A percentile compares a stretch with the other conserved stretches of the same genome.
These are phyloP conservation scores for Leptinotarsa haldemani DNA, from an alignment of 2,888 invertebrate genomes.

Conservation along the genomic window DNA sequence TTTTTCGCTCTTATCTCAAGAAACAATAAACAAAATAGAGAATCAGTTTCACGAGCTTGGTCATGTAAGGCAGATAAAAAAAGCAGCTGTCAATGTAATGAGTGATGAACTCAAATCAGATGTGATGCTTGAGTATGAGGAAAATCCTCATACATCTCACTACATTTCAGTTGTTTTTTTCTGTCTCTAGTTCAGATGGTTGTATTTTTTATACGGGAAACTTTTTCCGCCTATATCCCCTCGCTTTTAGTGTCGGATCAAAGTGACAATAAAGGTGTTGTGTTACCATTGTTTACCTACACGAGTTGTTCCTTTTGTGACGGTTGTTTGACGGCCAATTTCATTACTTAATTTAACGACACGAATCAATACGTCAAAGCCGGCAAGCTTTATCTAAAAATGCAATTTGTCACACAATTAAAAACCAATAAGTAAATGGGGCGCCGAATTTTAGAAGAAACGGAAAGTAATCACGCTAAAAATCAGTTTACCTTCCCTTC, in stretches of 20 bases:
- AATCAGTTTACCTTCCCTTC: constrained; percentile 30
- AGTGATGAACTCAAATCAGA: too few species aligned
- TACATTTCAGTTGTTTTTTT: background rate
- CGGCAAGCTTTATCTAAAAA: constrained; percentile 10
- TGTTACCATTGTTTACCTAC: constrained; percentile 53
- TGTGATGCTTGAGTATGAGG: too few species aligned
- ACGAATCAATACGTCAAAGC: constrained; percentile 31
- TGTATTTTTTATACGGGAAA: constrained; percentile 27
- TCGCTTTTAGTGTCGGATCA: constrained; percentile 42
- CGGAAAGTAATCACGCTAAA: constrained; percentile 17
- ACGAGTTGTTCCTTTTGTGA: constrained; percentile 52
- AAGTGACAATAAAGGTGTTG: constrained; percentile 51
- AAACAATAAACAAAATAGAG: too few species aligned
- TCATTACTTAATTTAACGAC: constrained; percentile 53
- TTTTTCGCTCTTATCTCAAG: too few species aligned
- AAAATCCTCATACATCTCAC: too few species aligned
- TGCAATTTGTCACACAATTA: constrained; percentile 18
- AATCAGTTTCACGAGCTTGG: too few species aligned
- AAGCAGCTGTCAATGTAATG: too few species aligned
- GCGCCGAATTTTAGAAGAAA: constrained; percentile 5
- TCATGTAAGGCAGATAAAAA: too few species aligned
- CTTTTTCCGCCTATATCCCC: constrained; percentile 29
- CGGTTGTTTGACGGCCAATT: constrained; percentile 48
- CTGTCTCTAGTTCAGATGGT: constrained; percentile 16
- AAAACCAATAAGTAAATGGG: constrained; percentile 17